phyloP scores from a whole-genome alignment of 2,113 vertebrate genomes.

The Malurus melanocephalus region DNA sequence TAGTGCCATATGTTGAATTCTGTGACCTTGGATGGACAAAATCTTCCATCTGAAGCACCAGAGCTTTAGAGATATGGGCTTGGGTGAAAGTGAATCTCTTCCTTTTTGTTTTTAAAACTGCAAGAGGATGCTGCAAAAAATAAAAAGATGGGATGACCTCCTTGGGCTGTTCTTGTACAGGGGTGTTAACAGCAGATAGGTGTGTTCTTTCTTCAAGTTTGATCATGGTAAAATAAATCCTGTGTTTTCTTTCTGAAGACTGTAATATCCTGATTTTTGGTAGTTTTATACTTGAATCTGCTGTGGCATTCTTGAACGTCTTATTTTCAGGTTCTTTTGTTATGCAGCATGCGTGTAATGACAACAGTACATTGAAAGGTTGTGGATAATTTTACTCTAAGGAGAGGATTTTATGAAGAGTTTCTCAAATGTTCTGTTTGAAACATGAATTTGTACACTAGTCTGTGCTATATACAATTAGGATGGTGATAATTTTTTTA shows the following conservation, averaged over 20 bases:
- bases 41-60: background rate
- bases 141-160: background rate
- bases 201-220: background rate
- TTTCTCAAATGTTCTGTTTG: background rate
- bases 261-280: background rate
- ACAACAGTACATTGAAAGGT: background rate
- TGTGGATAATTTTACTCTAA: background rate
- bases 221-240: background rate
- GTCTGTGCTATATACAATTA: background rate
- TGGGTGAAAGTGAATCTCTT: background rate
- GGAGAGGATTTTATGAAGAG: background rate
- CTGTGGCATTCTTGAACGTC: background rate
- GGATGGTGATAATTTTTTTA: fast-evolving
- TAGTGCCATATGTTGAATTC: fast-evolving
- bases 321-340: background rate
- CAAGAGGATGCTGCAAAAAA: background rate
- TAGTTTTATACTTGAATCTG: background rate
- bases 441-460: background rate
- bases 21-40: background rate
- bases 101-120: background rate
- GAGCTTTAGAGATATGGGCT: background rate
- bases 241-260: background rate
- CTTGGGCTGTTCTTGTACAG: background rate
- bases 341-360: fast-evolving
- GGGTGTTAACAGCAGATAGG: background rate